These are phyloP conservation scores for Cenopis cana DNA, from an alignment of 2,888 invertebrate species.

Conservation along the genomic window DNA sequence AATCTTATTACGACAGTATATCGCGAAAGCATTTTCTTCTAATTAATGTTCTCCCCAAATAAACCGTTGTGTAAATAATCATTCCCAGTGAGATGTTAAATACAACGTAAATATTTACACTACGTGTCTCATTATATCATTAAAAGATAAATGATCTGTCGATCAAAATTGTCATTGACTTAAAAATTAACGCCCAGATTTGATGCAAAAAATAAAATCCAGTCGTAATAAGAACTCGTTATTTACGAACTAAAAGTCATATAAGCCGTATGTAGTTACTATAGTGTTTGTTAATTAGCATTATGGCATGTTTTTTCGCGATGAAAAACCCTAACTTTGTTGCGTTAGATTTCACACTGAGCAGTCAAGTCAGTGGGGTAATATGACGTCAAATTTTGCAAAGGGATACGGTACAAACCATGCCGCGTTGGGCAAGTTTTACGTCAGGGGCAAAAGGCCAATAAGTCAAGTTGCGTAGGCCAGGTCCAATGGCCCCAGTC, in stretches of 20 bases:
- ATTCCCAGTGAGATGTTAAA: too few species aligned
- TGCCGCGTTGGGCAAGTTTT: constrained; percentile 35
- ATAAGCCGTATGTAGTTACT: constrained; percentile 2
- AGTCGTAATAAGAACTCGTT: constrained; percentile 17
- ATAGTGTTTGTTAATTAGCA: constrained; percentile 6
- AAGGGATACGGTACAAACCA: constrained; percentile 16
- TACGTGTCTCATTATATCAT: neutral
- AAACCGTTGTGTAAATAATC: too few species aligned
- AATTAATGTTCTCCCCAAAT: too few species aligned
- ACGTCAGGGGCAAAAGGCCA: constrained; percentile 60
- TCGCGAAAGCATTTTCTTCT: too few species aligned
- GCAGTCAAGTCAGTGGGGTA: neutral
- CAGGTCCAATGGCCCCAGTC: constrained; percentile 69
- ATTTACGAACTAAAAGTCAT: constrained; percentile 11
- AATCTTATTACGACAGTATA: too few species aligned
- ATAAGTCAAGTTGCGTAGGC: constrained; percentile 66
- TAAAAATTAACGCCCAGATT: neutral
- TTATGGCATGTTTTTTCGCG: constrained; percentile 1
- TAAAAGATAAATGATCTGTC: neutral
- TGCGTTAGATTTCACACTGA: neutral
- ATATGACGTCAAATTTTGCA: constrained; percentile 27
- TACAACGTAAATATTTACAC: neutral
- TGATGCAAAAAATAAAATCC: neutral
- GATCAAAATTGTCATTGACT: constrained; percentile 4
- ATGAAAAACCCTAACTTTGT: constrained; percentile 16